Conservation (phyloP, 1,140 invertebrate species). For the Bombus waltoni region DNA sequence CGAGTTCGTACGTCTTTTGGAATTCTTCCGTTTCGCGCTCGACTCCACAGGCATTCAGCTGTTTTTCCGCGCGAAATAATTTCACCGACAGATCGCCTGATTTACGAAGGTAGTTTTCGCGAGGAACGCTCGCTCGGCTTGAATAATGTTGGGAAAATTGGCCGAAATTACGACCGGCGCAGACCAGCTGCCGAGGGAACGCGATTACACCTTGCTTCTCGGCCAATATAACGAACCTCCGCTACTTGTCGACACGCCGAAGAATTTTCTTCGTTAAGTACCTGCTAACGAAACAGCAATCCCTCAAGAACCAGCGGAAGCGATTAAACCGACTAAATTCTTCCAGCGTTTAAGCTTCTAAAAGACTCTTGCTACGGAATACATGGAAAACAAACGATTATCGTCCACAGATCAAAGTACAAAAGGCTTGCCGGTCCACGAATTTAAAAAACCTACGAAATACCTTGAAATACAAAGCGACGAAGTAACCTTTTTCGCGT, state of each 20-base stretch:
- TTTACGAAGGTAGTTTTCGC: conserved; percentile 43
- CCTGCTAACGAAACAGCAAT: not conserved
- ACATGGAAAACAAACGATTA: not conserved
- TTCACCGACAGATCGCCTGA: conserved; percentile 38
- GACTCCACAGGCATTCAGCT: not conserved
- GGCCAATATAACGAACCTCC: conserved; percentile 21
- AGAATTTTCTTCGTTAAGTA: not conserved
- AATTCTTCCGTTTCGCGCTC: not conserved
- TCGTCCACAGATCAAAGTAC: not conserved
- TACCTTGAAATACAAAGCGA: not conserved
- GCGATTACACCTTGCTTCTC: not conserved
- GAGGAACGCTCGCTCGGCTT: not conserved
- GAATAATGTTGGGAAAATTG: conserved; percentile 49
- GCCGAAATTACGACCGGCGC: conserved; percentile 41
- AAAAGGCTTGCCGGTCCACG: not conserved
- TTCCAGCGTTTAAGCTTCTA: not conserved
- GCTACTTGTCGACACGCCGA: not conserved
- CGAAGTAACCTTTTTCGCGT: not conserved
- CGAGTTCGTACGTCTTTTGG: not conserved
- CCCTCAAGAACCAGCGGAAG: not conserved
- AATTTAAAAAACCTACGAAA: not conserved
- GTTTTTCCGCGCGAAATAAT: conserved; percentile 32
- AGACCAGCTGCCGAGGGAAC: not conserved
- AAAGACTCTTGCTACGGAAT: not conserved
- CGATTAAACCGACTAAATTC: not conserved